Evolutionary conservation across 2,888 invertebrate genomes (phyloP).

Genomic region (Lasiommata megera): DNA sequence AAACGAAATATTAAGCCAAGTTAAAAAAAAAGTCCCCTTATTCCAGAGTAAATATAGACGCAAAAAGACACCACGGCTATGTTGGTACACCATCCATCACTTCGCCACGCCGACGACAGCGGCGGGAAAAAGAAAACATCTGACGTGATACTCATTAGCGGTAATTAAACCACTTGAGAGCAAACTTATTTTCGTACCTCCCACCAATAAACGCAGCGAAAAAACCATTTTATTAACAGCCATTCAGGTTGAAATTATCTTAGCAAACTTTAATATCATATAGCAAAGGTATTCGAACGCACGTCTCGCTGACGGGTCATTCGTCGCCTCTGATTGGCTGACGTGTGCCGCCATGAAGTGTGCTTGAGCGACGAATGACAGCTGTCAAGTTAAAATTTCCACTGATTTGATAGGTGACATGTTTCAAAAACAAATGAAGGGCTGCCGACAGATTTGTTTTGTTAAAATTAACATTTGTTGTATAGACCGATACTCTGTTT

Average conservation of each 20-base stretch:
- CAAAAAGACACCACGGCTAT: slow-evolving; percentile 31
- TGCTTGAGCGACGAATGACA: slow-evolving; percentile 59
- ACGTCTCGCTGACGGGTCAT: slow-evolving; percentile 52
- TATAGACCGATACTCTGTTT: too few species aligned
- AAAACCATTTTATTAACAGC: slow-evolving; percentile 28
- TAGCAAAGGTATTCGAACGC: slow-evolving; percentile 36
- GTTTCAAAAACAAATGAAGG: slow-evolving; percentile 49
- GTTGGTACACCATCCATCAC: slow-evolving; percentile 45
- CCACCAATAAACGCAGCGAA: slow-evolving; percentile 15
- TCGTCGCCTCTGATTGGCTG: slow-evolving; percentile 71
- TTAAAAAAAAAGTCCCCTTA: not conserved
- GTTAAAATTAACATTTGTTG: too few species aligned
- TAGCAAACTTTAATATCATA: not conserved
- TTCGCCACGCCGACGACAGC: slow-evolving; percentile 37
- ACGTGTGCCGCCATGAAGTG: slow-evolving; percentile 56
- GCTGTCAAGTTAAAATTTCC: slow-evolving; percentile 59
- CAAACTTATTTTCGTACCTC: slow-evolving; percentile 33
- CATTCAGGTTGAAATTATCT: slow-evolving; percentile 5
- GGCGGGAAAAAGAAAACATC: slow-evolving; percentile 38
- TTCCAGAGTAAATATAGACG: slow-evolving; percentile 2
- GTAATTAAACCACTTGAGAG: slow-evolving; percentile 48
- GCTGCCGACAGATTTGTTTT: too few species aligned
- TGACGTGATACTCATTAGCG: slow-evolving; percentile 52
- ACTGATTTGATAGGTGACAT: slow-evolving; percentile 62
- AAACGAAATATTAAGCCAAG: too few species aligned